Evolutionary conservation across 1,140 invertebrate species (phyloP), one percentile per base, ranked within the genome.

Genomic region (Caenorhabditis tropicalis): DNA sequence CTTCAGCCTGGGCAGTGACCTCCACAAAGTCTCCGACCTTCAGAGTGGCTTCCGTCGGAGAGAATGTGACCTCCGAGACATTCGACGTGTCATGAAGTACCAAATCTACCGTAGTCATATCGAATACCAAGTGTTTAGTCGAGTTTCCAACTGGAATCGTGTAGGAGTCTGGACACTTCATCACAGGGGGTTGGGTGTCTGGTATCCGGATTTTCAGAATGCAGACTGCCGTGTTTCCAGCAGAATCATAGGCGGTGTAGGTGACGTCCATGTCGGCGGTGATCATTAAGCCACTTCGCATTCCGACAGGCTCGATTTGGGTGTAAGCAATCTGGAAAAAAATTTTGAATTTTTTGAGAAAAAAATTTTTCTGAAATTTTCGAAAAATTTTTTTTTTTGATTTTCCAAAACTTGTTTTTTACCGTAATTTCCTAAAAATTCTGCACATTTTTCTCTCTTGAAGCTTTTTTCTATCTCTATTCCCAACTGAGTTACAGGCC

Each of bases 141-240:
- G 96, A 95, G 92, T 96, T 95, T 46, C 81, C 70, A 43, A 88
- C 94, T 94, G 85, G 97, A 95, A 98, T 95, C 0, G 97, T 95
- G 90, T 97, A 98, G 88, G 96, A 97, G 91, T 97, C 95, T 0
- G 96, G 96, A 91, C 96, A 98, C 89, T 95, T 96, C 29, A 98
- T 91, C 89, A 94, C 94, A n/a, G 96, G 96, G 49, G 96, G 96
- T 2, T 95, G 97, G 70, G 96, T 95, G 92, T 98, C 96, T 93
- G 89, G 89, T 51, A 91, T 89, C 51, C 91, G 65, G 1, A 91
- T 83, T 46, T 88, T 87, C 79, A 98, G 96, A 93, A 96, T 95
- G 90, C 96, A 98, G 91, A 97, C 97, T 31, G 96, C 96, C 29
- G 97, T 95, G 90, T 98, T 98, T 87, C 96, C 96, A 91, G 98